Evolutionary conservation across 2,797 vertebrate species (phyloP).

Genomic region (Mergus octosetaceus): DNA sequence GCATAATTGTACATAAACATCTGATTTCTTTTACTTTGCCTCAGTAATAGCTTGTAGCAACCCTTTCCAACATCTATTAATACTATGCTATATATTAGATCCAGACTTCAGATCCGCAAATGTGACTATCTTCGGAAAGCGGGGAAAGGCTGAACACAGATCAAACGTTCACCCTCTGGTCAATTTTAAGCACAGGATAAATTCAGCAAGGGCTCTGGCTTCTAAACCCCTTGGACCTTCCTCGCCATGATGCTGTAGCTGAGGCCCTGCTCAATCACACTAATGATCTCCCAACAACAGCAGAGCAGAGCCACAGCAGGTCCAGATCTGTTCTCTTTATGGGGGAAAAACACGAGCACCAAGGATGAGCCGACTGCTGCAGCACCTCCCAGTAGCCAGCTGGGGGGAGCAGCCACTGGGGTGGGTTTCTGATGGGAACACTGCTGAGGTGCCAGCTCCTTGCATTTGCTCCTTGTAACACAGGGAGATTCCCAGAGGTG

Average conservation of each 20-base stretch:
- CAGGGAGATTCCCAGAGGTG: neutral
- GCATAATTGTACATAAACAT: constrained; percentile 58
- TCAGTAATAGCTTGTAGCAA: constrained; percentile 62
- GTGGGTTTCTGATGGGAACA: neutral
- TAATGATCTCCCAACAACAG: neutral
- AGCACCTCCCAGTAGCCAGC: neutral
- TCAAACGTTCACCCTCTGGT: neutral
- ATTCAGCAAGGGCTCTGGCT: neutral
- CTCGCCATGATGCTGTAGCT: neutral
- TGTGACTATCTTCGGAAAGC: constrained; percentile 8
- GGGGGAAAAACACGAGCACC: neutral
- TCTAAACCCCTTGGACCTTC: neutral
- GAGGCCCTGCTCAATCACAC: neutral
- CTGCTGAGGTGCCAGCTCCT: neutral
- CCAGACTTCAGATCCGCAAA: constrained; percentile 51
- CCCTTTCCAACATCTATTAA: constrained; percentile 62
- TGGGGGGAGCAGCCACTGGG: neutral
- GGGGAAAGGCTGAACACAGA: constrained; percentile 14
- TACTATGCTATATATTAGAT: constrained; percentile 14
- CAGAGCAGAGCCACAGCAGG: neutral
- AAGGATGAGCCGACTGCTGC: neutral
- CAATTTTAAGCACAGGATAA: neutral
- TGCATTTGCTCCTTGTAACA: neutral
- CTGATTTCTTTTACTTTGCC: constrained; percentile 66
- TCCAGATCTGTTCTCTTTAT: neutral